phyloP scores from a whole-genome alignment of 2,888 invertebrate species.

The Pyrgus malvae region DNA sequence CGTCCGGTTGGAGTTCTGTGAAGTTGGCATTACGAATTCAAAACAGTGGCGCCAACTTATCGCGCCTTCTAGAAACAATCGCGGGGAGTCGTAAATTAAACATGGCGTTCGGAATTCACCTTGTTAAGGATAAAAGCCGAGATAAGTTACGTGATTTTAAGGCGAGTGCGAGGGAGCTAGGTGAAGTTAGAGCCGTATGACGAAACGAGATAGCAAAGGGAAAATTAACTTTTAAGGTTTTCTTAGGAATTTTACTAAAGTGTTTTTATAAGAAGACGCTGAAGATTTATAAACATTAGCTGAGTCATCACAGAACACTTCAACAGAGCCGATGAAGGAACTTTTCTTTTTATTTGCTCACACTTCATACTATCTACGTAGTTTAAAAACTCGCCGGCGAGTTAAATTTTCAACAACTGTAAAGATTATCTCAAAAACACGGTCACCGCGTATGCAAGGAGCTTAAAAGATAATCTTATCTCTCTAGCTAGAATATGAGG shows the following conservation, averaged over 20 bases:
- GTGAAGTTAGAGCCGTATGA: neutral
- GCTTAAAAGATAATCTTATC: slow-evolving; percentile 18
- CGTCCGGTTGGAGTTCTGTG: slow-evolving; percentile 50
- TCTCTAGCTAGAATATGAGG: slow-evolving; percentile 1
- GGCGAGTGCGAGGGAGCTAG: neutral
- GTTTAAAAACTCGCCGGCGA: neutral
- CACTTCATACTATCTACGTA: no score
- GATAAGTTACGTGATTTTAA: slow-evolving; percentile 16
- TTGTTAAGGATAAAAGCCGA: slow-evolving; percentile 27
- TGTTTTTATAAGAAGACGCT: no score
- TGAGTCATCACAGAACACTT: no score
- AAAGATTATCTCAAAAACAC: slow-evolving; percentile 13
- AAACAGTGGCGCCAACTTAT: slow-evolving; percentile 41
- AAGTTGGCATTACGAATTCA: slow-evolving; percentile 49
- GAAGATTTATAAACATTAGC: no score
- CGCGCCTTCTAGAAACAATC: slow-evolving; percentile 38
- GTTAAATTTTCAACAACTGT: neutral
- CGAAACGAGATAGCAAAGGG: neutral
- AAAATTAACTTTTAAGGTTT: no score
- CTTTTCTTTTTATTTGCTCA: no score
- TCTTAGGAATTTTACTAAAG: no score
- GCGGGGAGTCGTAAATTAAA: slow-evolving; percentile 29
- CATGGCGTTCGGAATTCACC: slow-evolving; percentile 30
- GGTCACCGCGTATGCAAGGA: slow-evolving; percentile 14
- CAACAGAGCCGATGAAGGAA: no score